Evolutionary conservation across 2,888 invertebrate genomes (phyloP).

Genomic region (Spisula solida): DNA sequence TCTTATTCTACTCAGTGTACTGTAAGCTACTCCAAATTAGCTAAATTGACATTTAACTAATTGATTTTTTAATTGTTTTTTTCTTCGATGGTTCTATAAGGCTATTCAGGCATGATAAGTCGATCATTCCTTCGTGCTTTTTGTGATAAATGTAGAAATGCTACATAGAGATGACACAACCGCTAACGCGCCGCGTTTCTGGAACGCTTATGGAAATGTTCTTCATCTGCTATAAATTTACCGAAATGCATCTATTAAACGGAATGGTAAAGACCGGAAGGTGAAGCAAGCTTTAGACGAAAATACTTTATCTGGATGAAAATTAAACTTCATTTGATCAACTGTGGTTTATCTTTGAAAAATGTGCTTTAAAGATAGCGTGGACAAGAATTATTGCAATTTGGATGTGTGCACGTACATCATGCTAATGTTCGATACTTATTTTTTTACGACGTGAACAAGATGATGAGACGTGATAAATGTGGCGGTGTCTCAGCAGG

Average conservation of each 20-base stretch:
- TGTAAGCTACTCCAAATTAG: background rate
- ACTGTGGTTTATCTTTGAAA: background rate
- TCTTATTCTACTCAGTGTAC: conserved; percentile 31
- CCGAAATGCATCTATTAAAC: background rate
- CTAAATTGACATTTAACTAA: conserved; percentile 47
- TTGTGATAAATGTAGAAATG: conserved; percentile 44
- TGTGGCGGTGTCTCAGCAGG: too few relatives aligned
- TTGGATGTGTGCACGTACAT: too few relatives aligned
- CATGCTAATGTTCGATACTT: too few relatives aligned
- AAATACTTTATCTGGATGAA: background rate
- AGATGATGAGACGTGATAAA: too few relatives aligned
- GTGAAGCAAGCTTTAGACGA: background rate
- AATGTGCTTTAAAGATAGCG: too few relatives aligned
- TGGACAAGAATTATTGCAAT: too few relatives aligned
- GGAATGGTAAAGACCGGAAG: background rate
- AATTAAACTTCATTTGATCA: background rate
- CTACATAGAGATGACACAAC: background rate
- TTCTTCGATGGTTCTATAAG: conserved; percentile 9
- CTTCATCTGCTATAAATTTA: background rate
- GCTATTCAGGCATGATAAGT: conserved; percentile 51
- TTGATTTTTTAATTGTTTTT: conserved; percentile 28
- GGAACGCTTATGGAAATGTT: background rate
- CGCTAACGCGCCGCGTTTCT: background rate
- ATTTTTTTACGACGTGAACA: too few relatives aligned
- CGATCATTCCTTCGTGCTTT: conserved; percentile 49